A percentile compares a stretch with the other conserved stretches of the same genome.
Conservation (phyloP, 2,888 invertebrate genomes). For the Tetanocera ferruginea region DNA sequence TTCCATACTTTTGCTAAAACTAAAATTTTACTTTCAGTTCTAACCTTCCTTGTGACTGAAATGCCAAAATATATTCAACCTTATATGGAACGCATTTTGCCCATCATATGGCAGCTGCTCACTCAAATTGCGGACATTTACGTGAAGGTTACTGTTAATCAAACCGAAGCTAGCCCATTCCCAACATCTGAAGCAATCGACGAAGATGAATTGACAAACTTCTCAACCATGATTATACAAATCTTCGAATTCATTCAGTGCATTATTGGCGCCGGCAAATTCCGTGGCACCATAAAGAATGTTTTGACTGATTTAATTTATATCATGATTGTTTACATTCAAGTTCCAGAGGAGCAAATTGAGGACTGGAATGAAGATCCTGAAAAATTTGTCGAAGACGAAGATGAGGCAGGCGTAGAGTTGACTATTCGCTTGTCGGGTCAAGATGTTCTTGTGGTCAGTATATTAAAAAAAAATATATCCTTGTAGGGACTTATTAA, state of each 20-base stretch:
- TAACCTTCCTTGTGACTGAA: constrained; percentile 75
- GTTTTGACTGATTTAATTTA: constrained; percentile 77
- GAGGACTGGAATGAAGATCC: constrained; percentile 76
- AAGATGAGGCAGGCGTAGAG: constrained; percentile 75
- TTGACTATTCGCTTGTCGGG: constrained; percentile 78
- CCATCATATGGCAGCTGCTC: constrained; percentile 78
- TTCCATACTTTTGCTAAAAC: no score
- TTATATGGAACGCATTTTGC: constrained; percentile 75
- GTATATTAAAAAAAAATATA: constrained; percentile 19
- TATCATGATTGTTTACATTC: constrained; percentile 78
- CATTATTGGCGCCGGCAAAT: constrained; percentile 74
- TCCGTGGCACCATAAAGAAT: constrained; percentile 73
- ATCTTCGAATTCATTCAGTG: constrained; percentile 78
- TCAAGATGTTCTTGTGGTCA: constrained; percentile 74
- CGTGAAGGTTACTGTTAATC: constrained; percentile 76
- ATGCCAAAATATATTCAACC: constrained; percentile 75
- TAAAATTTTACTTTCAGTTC: constrained; percentile 62
- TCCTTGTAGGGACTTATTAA: constrained; percentile 6
- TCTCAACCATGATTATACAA: constrained; percentile 76
- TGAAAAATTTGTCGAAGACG: constrained; percentile 79
- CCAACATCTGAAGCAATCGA: constrained; percentile 74
- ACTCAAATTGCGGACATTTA: constrained; percentile 78
- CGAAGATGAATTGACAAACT: constrained; percentile 75
- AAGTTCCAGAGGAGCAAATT: constrained; percentile 79
- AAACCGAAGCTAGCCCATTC: constrained; percentile 70